Evolutionary conservation across 2,888 invertebrate genomes (phyloP).

Genomic region (Pelosia muscerda): DNA sequence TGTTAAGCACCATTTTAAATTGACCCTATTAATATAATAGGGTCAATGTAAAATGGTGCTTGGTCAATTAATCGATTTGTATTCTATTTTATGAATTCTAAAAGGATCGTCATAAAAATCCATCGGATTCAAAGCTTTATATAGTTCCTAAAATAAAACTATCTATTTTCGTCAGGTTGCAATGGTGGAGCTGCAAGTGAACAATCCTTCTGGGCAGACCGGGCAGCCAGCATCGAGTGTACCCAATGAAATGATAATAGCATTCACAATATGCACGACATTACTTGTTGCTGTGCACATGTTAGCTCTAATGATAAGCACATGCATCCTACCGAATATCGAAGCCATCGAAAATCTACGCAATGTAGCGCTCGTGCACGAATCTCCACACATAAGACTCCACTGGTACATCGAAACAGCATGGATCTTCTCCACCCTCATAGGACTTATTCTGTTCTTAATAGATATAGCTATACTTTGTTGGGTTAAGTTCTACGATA

Average conservation of each 20-base stretch:
- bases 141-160: background rate
- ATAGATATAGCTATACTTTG: constrained; percentile 98
- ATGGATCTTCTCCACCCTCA: constrained; percentile 98
- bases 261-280: constrained; percentile 98
- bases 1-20: no score
- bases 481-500: constrained; percentile 98
- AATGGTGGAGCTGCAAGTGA: constrained; percentile 97
- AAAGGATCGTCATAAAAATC: no score
- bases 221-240: constrained; percentile 85
- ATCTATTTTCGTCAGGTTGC: constrained; percentile 79
- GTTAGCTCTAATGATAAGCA: constrained; percentile 99
- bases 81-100: no score
- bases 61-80: no score
- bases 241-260: constrained; percentile 93
- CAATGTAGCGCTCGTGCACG: constrained; percentile 94
- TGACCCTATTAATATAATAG: no score
- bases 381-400: constrained; percentile 95
- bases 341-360: constrained; percentile 98
- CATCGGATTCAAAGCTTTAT: no score
- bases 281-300: constrained; percentile 98
- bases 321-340: constrained; percentile 99
- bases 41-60: no score
- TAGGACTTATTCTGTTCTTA: constrained; percentile 97
- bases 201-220: constrained; percentile 77
- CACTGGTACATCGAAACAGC: constrained; percentile 99